Evolutionary conservation across 1,140 invertebrate species (phyloP).

Genomic region (Asbolus verrucosus): DNA sequence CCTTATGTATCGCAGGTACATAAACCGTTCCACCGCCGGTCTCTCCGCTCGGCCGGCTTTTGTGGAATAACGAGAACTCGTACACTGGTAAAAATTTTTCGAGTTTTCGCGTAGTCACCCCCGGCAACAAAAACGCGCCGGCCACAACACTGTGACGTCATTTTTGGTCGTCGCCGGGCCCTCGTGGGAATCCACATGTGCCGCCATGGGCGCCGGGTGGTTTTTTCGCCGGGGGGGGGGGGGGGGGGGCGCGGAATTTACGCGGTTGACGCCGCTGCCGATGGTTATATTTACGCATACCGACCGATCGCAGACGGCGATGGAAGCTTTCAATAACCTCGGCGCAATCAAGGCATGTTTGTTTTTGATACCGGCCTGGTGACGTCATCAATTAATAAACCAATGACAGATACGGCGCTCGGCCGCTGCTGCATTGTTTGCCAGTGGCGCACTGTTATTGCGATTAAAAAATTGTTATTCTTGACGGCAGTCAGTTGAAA

Average conservation of each 20-base stretch:
- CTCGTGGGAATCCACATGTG: no score
- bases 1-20: constrained; percentile 58
- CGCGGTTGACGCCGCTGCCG: no score
- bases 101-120: background rate
- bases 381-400: background rate
- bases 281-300: background rate
- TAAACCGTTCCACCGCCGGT: constrained; percentile 58
- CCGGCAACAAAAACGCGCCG: constrained; percentile 10
- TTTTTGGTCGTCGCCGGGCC: no score
- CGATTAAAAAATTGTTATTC: no score
- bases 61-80: constrained; percentile 59
- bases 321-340: constrained; percentile 1
- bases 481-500: no score
- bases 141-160: background rate
- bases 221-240: no score
- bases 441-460: background rate
- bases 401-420: background rate
- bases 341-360: background rate
- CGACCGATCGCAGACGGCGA: background rate
- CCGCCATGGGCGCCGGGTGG: background rate
- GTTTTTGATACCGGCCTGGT: background rate
- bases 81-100: constrained; percentile 55
- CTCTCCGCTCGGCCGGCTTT: constrained; percentile 59
- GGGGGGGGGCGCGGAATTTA: no score
- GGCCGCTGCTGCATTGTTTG: background rate